These are phyloP conservation scores for Colletes collaris DNA, from an alignment of 2,888 invertebrate species.

Conservation along the genomic window DNA sequence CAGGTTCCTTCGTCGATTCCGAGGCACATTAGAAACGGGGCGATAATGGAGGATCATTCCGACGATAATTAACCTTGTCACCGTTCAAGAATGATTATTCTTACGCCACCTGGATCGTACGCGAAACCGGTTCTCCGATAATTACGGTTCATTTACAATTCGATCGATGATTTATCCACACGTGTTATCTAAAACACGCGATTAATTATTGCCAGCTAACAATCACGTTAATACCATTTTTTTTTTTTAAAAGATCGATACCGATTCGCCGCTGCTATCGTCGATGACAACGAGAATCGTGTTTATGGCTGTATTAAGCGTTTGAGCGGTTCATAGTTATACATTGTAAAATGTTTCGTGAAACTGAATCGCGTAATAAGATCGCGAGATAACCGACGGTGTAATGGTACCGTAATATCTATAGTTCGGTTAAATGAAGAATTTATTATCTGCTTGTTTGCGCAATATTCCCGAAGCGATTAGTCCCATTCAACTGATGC, in stretches of 20 bases:
- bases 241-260: background rate
- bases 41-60: slow-evolving; percentile 15
- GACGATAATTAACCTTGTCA: slow-evolving; percentile 42
- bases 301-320: background rate
- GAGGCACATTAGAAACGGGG: background rate
- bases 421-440: background rate
- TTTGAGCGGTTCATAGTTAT: background rate
- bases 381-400: background rate
- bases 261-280: background rate
- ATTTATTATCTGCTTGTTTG: too few species aligned
- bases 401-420: background rate
- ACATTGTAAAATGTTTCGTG: background rate
- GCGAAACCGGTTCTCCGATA: background rate
- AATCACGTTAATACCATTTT: background rate
- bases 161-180: slow-evolving; percentile 3
- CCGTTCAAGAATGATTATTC: slow-evolving; percentile 18
- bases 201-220: slow-evolving; percentile 2
- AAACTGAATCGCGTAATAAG: background rate
- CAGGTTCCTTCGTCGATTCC: background rate
- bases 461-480: too few species aligned
- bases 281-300: background rate
- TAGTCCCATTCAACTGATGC: too few species aligned
- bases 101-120: slow-evolving; percentile 8
- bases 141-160: background rate
- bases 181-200: background rate